These are phyloP conservation scores for Dufourea novaeangliae DNA, from an alignment of 1,140 invertebrate genomes.

Conservation along the genomic window DNA sequence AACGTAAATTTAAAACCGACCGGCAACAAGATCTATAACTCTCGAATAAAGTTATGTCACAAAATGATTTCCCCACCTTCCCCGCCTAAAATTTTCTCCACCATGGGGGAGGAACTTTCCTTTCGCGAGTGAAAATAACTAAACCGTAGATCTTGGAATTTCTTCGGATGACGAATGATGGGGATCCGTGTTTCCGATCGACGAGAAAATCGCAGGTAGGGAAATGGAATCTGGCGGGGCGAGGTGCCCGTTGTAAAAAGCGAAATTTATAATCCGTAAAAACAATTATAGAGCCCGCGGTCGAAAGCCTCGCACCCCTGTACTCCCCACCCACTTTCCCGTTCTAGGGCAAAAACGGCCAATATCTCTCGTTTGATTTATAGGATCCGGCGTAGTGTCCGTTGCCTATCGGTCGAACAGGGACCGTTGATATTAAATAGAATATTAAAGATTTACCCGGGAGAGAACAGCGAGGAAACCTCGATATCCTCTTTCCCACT, in stretches of 20 bases:
- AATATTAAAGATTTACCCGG: conserved; percentile 74
- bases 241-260: conserved; percentile 54
- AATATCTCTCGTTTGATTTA: conserved; percentile 76
- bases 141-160: conserved; percentile 18
- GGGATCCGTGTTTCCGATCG: background rate
- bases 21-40: background rate
- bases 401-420: conserved; percentile 6
- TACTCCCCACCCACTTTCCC: conserved; percentile 13
- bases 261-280: conserved; percentile 77
- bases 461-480: conserved; percentile 59
- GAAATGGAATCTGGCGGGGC: conserved; percentile 34
- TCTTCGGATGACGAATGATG: conserved; percentile 23
- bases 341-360: conserved; percentile 74
- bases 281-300: conserved; percentile 72
- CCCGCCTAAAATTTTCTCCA: background rate
- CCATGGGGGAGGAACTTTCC: background rate
- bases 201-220: conserved; percentile 46
- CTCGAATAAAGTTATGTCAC: background rate
- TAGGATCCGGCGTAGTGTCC: conserved; percentile 45
- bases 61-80: background rate
- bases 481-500: background rate
- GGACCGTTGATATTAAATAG: conserved; percentile 72
- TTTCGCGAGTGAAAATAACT: background rate
- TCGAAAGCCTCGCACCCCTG: conserved; percentile 40
- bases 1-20: background rate